Conservation (phyloP, 2,888 invertebrate genomes). For the Tortrix viridana region DNA sequence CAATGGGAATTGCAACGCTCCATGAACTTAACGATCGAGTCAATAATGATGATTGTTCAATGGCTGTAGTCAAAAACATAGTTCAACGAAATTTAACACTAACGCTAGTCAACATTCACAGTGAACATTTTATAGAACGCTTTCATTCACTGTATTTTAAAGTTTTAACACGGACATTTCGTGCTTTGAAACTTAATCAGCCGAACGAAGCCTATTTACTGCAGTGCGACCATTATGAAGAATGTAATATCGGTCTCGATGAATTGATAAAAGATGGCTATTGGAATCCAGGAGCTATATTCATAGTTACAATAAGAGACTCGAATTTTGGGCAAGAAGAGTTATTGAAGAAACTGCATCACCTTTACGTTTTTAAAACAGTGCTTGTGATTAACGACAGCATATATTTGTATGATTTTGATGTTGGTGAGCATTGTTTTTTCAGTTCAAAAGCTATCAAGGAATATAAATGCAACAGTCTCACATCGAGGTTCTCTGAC, state of each 20-base stretch:
- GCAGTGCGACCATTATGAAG: constrained; percentile 9
- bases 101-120: constrained; percentile 30
- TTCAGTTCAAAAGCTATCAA: constrained; percentile 33
- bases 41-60: constrained; percentile 10
- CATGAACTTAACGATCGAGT: constrained; percentile 1
- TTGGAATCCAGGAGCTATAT: constrained; percentile 38
- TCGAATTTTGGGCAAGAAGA: constrained; percentile 1
- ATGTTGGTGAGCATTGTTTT: constrained; percentile 29
- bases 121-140: constrained; percentile 9
- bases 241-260: constrained; percentile 24
- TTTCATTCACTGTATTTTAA: constrained; percentile 19
- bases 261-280: constrained; percentile 33
- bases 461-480: constrained; percentile 14
- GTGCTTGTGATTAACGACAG: constrained; percentile 14
- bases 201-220: constrained; percentile 31
- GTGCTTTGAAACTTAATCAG: constrained; percentile 10
- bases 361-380: constrained; percentile 32
- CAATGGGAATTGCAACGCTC: background rate
- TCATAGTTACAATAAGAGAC: constrained; percentile 21
- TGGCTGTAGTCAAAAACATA: constrained; percentile 8
- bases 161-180: constrained; percentile 24
- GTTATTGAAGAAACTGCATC: constrained; percentile 31
- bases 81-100: constrained; percentile 18
- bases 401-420: constrained; percentile 34
- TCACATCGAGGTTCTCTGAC: background rate